Evolutionary conservation across 2,888 invertebrate species (phyloP).

Genomic region (Rhimphoctona megacephalus): DNA sequence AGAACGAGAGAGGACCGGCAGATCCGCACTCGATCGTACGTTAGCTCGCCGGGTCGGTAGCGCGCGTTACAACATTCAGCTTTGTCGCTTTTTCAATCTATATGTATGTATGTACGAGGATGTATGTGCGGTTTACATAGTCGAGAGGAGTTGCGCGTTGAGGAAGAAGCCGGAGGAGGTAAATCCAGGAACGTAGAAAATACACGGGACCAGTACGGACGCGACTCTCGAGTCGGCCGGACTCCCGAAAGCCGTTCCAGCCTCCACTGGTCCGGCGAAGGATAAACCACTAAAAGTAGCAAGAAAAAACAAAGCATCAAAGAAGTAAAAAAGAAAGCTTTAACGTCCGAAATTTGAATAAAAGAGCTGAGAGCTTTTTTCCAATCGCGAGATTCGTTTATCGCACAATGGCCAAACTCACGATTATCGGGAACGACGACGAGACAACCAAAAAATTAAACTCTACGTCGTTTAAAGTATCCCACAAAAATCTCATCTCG

Average conservation of each 20-base stretch:
- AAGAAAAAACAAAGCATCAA: background rate
- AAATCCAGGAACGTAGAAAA: conserved; percentile 69
- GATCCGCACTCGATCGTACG: conserved; percentile 71
- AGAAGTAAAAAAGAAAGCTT: background rate
- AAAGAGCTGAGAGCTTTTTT: background rate
- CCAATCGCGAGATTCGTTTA: conserved; percentile 37
- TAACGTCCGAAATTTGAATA: background rate
- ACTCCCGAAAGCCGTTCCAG: conserved; percentile 79
- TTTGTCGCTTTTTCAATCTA: conserved; percentile 17
- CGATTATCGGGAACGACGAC: conserved; percentile 83
- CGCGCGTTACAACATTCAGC: conserved; percentile 63
- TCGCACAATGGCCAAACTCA: conserved; percentile 74
- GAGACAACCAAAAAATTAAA: conserved; percentile 63
- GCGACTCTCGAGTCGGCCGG: conserved; percentile 80
- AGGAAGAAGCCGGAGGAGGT: conserved; percentile 62
- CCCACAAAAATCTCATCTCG: conserved; percentile 17
- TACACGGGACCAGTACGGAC: conserved; percentile 77
- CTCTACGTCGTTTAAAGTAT: conserved; percentile 32
- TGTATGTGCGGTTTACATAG: conserved; percentile 40
- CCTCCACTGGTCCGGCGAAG: conserved; percentile 85
- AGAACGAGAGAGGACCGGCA: conserved; percentile 60
- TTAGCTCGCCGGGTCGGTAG: conserved; percentile 67
- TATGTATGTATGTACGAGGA: background rate
- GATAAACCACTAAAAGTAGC: conserved; percentile 75
- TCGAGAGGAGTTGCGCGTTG: conserved; percentile 63